Percentiles rank a stretch among this genome's conserved stretches.
Evolutionary conservation across 2,797 vertebrate species (phyloP).

Genomic region (Buphagus erythrorhynchus): DNA sequence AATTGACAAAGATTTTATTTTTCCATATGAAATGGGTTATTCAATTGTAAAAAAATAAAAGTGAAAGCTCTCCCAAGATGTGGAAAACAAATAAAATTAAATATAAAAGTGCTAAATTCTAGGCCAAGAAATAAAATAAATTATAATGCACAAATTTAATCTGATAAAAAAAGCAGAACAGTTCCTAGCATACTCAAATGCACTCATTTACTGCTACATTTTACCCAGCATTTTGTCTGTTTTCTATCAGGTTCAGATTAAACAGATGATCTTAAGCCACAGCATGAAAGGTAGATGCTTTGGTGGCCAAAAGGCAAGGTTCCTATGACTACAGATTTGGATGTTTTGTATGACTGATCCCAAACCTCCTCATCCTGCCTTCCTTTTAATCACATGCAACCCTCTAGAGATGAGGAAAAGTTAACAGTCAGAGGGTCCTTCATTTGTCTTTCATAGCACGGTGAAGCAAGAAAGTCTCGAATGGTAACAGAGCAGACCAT

Average conservation of each 20-base stretch:
- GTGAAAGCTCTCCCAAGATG: background rate
- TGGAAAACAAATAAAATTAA: background rate
- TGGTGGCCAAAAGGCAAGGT: background rate
- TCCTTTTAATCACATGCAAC: background rate
- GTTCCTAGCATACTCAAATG: background rate
- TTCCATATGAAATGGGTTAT: background rate
- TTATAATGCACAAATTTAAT: background rate
- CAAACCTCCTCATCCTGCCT: background rate
- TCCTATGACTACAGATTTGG: background rate
- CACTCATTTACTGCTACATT: background rate
- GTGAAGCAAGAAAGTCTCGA: background rate
- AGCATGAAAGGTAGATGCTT: background rate
- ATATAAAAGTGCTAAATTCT: background rate
- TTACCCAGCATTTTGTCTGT: background rate
- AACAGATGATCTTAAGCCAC: background rate
- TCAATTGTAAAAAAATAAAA: background rate
- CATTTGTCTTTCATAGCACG: conserved; percentile 49
- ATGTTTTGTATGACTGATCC: background rate
- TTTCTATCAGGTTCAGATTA: background rate
- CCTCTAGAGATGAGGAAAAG: background rate
- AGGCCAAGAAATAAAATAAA: background rate
- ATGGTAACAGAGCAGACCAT: conserved; percentile 29
- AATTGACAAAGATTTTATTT: background rate
- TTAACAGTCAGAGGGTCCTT: background rate
- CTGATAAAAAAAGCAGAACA: background rate